Evolutionary conservation across 2,113 vertebrate species (phyloP).

Genomic region (Numida meleagris): DNA sequence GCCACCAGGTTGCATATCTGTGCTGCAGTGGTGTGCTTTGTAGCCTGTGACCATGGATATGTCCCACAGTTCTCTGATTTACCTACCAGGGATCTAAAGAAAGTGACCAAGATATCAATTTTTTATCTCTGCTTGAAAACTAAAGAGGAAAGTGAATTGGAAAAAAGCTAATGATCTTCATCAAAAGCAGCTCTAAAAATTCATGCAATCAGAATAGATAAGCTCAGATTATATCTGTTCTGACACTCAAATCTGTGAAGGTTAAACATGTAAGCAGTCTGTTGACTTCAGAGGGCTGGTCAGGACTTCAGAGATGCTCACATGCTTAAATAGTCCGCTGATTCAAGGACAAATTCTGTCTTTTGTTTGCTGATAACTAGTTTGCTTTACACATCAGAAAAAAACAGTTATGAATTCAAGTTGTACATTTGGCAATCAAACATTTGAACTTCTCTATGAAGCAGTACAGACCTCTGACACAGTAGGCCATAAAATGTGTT

Average conservation of each 20-base stretch:
- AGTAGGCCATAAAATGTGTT: neutral
- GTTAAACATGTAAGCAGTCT: neutral
- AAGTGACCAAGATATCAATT: neutral
- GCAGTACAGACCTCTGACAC: neutral
- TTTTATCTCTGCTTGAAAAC: neutral
- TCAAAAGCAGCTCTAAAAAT: neutral
- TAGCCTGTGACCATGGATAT: neutral
- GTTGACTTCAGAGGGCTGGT: neutral
- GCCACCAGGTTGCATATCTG: rapidly evolving
- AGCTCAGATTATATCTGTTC: neutral
- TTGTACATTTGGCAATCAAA: neutral
- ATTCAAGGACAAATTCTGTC: neutral
- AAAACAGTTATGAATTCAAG: neutral
- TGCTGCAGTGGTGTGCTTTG: rapidly evolving
- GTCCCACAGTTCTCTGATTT: neutral
- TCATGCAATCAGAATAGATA: neutral
- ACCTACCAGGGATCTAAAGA: neutral
- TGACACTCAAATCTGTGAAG: neutral
- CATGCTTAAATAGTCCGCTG: neutral
- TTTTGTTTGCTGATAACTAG: neutral
- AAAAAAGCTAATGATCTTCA: neutral
- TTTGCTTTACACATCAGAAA: neutral
- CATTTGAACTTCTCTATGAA: neutral
- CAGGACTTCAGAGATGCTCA: neutral
- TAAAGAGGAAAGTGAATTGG: neutral